Conservation (phyloP, 2,888 invertebrate genomes). For the Chrysolina haemoptera region DNA sequence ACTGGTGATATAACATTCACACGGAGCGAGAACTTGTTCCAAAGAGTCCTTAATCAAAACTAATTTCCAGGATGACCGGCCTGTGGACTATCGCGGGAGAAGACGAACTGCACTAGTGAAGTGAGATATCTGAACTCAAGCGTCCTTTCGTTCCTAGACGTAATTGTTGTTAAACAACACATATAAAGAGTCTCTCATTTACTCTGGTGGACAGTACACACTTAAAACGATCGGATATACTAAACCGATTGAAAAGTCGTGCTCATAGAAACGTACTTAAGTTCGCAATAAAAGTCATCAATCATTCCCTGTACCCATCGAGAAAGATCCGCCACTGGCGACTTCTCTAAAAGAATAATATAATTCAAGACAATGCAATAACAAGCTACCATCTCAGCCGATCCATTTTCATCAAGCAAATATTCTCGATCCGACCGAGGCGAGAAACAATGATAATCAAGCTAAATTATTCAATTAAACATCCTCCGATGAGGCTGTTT, state of each 20-base stretch:
- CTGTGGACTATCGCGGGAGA: conserved; percentile 51
- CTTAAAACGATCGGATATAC: no score
- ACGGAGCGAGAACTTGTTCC: conserved; percentile 49
- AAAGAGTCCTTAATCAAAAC: conserved; percentile 66
- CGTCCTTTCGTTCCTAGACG: no score
- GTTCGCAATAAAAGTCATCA: no score
- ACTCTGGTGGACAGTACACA: no score
- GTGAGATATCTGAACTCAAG: no score
- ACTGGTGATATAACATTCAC: conserved; percentile 52
- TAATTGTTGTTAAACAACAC: no score
- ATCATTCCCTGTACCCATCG: neutral
- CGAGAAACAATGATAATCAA: conserved; percentile 43
- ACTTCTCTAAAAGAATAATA: neutral
- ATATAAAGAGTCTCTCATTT: no score
- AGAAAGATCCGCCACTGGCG: conserved; percentile 2
- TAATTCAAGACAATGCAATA: conserved; percentile 25
- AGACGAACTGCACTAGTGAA: conserved; percentile 33
- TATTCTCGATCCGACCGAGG: conserved; percentile 19
- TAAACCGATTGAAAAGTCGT: no score
- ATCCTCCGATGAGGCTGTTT: conserved; percentile 46
- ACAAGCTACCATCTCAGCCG: conserved; percentile 15
- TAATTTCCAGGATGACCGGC: conserved; percentile 67
- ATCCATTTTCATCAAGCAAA: conserved; percentile 30
- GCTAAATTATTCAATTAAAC: conserved; percentile 50
- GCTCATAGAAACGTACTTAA: no score